A percentile compares a stretch with the other conserved stretches of the same genome.
Evolutionary conservation across 1,140 invertebrate genomes (phyloP).

Genomic region (Rhyzopertha dominica): DNA sequence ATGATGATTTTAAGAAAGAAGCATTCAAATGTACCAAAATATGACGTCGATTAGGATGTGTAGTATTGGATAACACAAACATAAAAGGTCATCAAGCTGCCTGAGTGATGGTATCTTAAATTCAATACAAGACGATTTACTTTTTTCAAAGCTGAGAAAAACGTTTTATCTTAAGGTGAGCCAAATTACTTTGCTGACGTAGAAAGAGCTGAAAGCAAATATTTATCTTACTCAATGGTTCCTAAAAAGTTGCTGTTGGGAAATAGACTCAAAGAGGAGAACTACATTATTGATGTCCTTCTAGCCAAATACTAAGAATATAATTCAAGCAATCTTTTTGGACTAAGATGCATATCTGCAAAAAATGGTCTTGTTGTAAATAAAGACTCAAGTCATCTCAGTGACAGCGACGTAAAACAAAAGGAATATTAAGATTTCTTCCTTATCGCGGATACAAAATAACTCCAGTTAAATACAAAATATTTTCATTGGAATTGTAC

Average conservation of each 20-base stretch:
- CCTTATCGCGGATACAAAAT: too few species aligned
- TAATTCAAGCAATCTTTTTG: conserved; percentile 4
- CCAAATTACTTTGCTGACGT: conserved; percentile 18
- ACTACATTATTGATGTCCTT: conserved; percentile 1
- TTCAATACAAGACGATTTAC: conserved; percentile 26
- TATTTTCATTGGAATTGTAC: too few species aligned
- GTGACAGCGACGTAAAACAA: too few species aligned
- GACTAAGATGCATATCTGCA: too few species aligned
- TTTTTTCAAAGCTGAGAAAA: conserved; percentile 18
- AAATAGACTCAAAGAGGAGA: conserved; percentile 2
- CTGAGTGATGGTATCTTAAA: conserved; percentile 26
- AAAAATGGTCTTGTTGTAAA: too few species aligned
- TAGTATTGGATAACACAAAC: conserved; percentile 24
- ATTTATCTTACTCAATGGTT: neutral
- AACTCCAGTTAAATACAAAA: too few species aligned
- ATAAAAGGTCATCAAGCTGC: conserved; percentile 14
- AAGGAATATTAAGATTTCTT: too few species aligned
- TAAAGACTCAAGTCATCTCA: too few species aligned
- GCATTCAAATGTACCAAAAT: conserved; percentile 19
- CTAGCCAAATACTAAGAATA: conserved; percentile 3
- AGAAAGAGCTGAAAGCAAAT: conserved; percentile 1
- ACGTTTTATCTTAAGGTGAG: conserved; percentile 24
- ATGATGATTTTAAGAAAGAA: conserved; percentile 23
- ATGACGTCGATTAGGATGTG: conserved; percentile 7
- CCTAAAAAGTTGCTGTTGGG: neutral